Base-by-base conservation (phyloP, 2,888 invertebrate species). In the Nomada ruficornis region DNA sequence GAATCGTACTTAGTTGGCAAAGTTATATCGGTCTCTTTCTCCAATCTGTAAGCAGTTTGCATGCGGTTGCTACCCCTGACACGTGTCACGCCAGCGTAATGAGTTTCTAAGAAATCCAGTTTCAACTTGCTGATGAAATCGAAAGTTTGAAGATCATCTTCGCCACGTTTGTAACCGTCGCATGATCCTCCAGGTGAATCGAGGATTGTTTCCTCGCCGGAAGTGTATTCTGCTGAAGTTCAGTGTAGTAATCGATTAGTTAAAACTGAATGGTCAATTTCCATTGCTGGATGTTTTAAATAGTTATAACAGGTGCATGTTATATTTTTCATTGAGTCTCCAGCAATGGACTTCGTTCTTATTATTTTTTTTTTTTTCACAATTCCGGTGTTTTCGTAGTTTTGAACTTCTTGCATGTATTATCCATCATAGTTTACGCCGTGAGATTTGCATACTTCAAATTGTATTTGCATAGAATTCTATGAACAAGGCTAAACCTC, bases 71-170 rank as follows among this genome's bases (percentile, higher is more conserved):
- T 97, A 0, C 98, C 98, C 75, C 95, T 94, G 4, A 98, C 97
- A 91, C 96, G 94, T 10, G 95, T 95, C 0, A 98, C 95, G 0
- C 97, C 97, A 1, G 95, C 95, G 55, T 96, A 95, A 82, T 95
- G 95, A 0, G 95, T 94, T 77, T 95, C 95, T 68, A 95, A 92
- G 18, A 95, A 90, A 91, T 97, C 97, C 89, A 97, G 93, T 63
- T 95, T 95, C 93, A 97, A 97, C 84, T 96, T 96, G 18, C 97
- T 96, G 82, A 98, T 97, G 80, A 98, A 96, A 93, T 98, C 98
- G 89, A 97, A 97, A 0, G 96, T 96, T 91, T 97, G 96, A 62
- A 97, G 95, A 94, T 98, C 97, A 78, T 97, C 96, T 90, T 97
- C 97, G 9, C 97, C 97, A 0, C 96, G 96, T 82, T 95, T 94